Evolutionary conservation across 2,113 vertebrate genomes (phyloP).

Genomic region (Podiceps cristatus): DNA sequence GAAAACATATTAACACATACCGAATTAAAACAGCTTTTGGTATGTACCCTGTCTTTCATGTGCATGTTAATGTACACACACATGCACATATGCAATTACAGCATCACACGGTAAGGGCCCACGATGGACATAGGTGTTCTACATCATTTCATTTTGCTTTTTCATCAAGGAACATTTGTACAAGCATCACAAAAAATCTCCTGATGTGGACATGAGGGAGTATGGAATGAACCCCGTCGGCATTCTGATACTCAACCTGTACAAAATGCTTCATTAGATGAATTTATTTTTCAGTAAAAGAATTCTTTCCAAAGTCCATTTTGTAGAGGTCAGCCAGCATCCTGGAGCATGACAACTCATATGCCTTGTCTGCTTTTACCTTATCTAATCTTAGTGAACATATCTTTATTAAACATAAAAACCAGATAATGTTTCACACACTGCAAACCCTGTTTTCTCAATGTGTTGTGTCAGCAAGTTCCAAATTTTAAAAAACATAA

Average conservation of each 20-base stretch:
- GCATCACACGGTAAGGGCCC: background rate
- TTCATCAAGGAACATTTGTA: background rate
- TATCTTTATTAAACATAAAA: background rate
- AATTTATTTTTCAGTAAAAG: background rate
- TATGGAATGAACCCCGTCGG: fast-evolving
- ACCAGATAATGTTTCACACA: background rate
- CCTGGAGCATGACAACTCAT: background rate
- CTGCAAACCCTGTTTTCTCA: background rate
- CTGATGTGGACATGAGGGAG: background rate
- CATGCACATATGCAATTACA: background rate
- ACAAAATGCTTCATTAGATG: background rate
- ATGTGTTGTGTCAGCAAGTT: background rate
- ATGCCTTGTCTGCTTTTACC: background rate
- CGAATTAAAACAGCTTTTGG: background rate
- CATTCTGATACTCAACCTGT: background rate
- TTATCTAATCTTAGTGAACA: background rate
- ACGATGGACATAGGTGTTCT: background rate
- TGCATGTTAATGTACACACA: background rate
- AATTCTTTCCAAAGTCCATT: background rate
- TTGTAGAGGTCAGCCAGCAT: background rate
- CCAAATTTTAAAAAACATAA: background rate
- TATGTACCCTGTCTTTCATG: background rate
- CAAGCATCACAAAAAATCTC: background rate
- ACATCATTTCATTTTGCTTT: background rate
- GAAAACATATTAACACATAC: background rate